Evolutionary conservation across 2,888 invertebrate genomes (phyloP).

Genomic region (Synanthedon formicaeformis): DNA sequence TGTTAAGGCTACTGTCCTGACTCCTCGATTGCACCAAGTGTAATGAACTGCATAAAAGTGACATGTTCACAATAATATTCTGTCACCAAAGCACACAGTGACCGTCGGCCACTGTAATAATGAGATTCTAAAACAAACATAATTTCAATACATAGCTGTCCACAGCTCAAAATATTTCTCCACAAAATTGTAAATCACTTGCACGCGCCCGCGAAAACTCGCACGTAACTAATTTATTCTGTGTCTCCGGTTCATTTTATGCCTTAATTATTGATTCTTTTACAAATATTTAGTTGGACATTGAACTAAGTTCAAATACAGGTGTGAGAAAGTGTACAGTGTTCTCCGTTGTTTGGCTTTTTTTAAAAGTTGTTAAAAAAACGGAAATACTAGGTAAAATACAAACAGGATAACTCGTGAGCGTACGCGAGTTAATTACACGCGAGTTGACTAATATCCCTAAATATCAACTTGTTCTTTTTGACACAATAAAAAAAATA

Average conservation of each 20-base stretch:
- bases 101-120: conserved; percentile 8
- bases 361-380: too few species aligned
- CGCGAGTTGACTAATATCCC: too few species aligned
- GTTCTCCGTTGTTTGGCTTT: too few species aligned
- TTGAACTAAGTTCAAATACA: conserved; percentile 1
- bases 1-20: too few species aligned
- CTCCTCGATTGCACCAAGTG: not conserved
- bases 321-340: too few species aligned
- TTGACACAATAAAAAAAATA: too few species aligned
- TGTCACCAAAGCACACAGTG: not conserved
- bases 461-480: too few species aligned
- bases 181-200: conserved; percentile 52
- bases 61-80: not conserved
- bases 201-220: conserved; percentile 52
- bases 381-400: too few species aligned
- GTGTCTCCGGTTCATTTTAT: conserved; percentile 37
- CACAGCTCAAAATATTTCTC: conserved; percentile 21
- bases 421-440: too few species aligned
- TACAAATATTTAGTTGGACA: conserved; percentile 40
- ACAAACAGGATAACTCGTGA: too few species aligned
- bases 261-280: conserved; percentile 49
- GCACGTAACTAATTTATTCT: conserved; percentile 57
- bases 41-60: not conserved
- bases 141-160: conserved; percentile 29
- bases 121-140: conserved; percentile 34